Evolutionary conservation across 2,797 vertebrate genomes (phyloP).

Genomic region (Brachyrhaphis roseni): DNA sequence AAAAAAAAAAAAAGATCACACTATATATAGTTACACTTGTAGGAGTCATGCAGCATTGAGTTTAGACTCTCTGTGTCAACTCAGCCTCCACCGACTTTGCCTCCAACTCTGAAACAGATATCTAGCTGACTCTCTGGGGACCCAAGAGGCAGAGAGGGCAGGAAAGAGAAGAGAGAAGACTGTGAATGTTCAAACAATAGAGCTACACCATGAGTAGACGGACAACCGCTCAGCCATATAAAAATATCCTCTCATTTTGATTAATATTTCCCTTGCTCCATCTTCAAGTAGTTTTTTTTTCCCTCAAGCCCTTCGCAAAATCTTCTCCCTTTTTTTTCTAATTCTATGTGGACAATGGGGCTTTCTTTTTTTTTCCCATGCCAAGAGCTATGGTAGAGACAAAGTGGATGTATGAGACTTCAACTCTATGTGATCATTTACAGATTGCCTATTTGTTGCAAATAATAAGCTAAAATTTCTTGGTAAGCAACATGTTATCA

Average conservation of each 20-base stretch:
- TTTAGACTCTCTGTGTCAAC: constrained; percentile 7
- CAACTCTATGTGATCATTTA: not conserved
- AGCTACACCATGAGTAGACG: constrained; percentile 18
- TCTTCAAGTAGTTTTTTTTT: not conserved
- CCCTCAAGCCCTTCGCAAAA: not conserved
- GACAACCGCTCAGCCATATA: constrained; percentile 27
- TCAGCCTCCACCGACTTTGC: constrained; percentile 18
- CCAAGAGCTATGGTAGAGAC: too few species aligned
- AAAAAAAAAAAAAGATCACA: not conserved
- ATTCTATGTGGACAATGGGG: not conserved
- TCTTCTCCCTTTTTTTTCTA: not conserved
- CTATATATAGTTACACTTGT: not conserved
- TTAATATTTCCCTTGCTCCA: constrained; percentile 1
- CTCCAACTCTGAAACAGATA: constrained; percentile 26
- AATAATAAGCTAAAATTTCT: not conserved
- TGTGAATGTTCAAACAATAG: constrained; percentile 17
- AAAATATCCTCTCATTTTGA: constrained; percentile 17
- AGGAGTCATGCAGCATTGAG: not conserved
- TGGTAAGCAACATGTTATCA: not conserved
- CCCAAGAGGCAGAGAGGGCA: constrained; percentile 6
- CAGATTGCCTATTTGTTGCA: not conserved
- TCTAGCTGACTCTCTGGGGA: constrained; percentile 18
- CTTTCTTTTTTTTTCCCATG: not conserved
- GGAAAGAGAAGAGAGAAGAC: constrained; percentile 3
- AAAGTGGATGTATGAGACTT: not conserved